phyloP scores from a whole-genome alignment of 2,113 vertebrate species.

The Reinhardtius hippoglossoides region DNA sequence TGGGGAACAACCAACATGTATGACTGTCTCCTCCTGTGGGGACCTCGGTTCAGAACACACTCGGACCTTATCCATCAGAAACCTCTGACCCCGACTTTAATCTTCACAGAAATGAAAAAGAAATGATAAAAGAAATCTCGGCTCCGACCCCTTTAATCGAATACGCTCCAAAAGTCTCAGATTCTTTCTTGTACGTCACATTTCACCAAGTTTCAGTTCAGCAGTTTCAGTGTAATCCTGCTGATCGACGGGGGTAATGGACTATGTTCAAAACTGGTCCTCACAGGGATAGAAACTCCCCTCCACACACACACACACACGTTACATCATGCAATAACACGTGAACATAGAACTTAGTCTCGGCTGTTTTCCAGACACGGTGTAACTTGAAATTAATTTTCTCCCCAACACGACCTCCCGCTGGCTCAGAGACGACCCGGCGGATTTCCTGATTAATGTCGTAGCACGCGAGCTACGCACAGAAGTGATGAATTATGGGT shows the following conservation, averaged over 20 bases:
- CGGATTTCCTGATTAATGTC: conserved; percentile 51
- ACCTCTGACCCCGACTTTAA: not conserved
- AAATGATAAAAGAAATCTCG: not conserved
- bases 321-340: conserved; percentile 71
- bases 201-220: too few relatives aligned
- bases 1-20: too few relatives aligned
- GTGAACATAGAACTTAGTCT: conserved; percentile 55
- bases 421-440: conserved; percentile 44
- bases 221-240: too few relatives aligned
- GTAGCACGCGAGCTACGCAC: not conserved
- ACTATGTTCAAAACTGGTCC: not conserved
- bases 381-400: conserved; percentile 67
- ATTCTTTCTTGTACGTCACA: too few relatives aligned
- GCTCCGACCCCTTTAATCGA: too few relatives aligned
- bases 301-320: not conserved
- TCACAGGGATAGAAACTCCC: not conserved
- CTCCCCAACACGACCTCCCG: conserved; percentile 19
- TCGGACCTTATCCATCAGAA: too few relatives aligned
- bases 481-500: conserved; percentile 57
- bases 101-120: not conserved
- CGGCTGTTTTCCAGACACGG: conserved; percentile 60
- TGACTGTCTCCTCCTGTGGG: too few relatives aligned
- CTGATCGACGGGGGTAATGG: too few relatives aligned
- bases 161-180: too few relatives aligned
- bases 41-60: too few relatives aligned